A percentile compares a stretch with the other conserved stretches of the same genome.
Conservation (phyloP, 2,797 vertebrate genomes). For the Cetoscarus ocellatus region DNA sequence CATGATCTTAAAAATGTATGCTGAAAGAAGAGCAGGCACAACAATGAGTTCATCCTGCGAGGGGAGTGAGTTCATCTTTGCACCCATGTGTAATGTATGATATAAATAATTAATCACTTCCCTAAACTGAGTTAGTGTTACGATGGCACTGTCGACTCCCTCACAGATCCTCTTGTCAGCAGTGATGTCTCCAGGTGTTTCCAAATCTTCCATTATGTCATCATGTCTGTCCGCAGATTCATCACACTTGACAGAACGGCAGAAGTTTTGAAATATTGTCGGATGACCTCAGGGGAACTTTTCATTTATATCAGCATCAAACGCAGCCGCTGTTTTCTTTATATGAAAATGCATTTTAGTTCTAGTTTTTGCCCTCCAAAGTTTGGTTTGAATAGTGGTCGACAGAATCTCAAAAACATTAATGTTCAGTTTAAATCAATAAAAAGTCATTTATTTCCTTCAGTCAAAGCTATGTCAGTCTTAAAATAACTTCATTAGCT, state of each 20-base stretch:
- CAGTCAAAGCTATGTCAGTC: no score
- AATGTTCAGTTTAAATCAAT: no score
- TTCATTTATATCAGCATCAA: constrained; percentile 29
- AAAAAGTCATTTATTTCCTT: no score
- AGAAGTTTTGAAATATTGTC: constrained; percentile 16
- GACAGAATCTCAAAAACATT: no score
- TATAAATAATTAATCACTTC: constrained; percentile 26
- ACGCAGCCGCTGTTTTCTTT: no score
- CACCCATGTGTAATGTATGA: constrained; percentile 33
- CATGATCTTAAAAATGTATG: no score
- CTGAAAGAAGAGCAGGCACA: background rate
- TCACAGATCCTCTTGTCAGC: background rate
- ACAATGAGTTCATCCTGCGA: background rate
- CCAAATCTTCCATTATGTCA: constrained; percentile 61
- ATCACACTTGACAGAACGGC: constrained; percentile 11
- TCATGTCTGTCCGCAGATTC: constrained; percentile 23
- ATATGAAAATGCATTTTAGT: no score
- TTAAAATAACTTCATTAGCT: no score
- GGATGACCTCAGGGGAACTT: background rate
- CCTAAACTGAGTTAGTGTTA: constrained; percentile 20
- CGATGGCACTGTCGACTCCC: background rate
- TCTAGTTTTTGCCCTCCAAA: no score
- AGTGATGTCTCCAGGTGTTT: constrained; percentile 54
- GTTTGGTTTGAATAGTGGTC: no score
- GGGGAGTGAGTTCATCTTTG: background rate